phyloP scores from a whole-genome alignment of 2,888 invertebrate genomes.

The Schizaphis graminum region DNA sequence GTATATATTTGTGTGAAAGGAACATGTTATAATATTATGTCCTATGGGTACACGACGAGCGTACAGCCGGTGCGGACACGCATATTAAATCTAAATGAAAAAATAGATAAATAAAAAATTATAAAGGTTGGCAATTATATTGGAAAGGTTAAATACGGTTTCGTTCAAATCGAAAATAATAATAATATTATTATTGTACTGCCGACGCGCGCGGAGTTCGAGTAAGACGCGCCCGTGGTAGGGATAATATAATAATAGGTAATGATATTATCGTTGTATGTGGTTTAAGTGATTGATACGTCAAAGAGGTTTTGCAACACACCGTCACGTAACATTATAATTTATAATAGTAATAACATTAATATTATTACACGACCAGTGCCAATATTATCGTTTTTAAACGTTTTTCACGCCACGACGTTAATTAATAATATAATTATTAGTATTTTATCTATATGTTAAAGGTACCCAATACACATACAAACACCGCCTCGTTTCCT shows the following conservation, averaged over 20 bases:
- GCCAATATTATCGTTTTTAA: slow-evolving; percentile 5
- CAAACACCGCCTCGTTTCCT: slow-evolving; percentile 8
- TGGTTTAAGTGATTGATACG: not conserved
- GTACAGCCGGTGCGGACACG: not conserved
- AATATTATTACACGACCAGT: not conserved
- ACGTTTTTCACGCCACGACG: slow-evolving; percentile 4
- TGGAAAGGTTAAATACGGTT: not conserved
- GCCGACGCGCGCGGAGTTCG: not conserved
- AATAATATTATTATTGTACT: not conserved
- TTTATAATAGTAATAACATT: not conserved
- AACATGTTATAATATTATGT: not conserved
- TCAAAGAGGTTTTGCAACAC: not conserved
- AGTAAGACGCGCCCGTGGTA: not conserved
- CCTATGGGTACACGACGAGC: not conserved
- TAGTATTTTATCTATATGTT: not conserved
- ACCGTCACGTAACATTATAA: not conserved
- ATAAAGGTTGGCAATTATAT: not conserved
- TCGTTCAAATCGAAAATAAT: not conserved
- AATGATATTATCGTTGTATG: not conserved
- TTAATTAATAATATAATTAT: not conserved
- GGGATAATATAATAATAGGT: not conserved
- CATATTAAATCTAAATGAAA: not conserved
- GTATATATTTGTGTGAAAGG: not conserved
- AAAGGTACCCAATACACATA: not conserved
- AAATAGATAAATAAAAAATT: not conserved